Conservation (phyloP, 2,888 invertebrate genomes). For the Odontomyia ornata region DNA sequence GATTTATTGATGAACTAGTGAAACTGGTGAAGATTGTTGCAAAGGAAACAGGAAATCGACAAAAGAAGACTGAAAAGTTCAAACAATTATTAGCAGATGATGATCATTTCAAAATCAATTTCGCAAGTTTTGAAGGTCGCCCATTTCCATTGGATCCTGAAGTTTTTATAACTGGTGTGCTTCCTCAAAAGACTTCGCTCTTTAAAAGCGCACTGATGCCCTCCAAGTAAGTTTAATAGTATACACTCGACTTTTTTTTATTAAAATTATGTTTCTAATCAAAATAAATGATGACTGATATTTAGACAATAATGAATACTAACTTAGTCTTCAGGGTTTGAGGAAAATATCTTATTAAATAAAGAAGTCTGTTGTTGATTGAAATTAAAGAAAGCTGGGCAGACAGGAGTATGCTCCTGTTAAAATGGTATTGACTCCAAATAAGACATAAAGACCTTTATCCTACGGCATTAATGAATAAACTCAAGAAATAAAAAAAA, state of each 20-base stretch:
- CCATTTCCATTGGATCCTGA: slow-evolving; percentile 95
- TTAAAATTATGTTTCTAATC: not conserved
- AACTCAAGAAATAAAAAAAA: no score
- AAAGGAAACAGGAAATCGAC: slow-evolving; percentile 89
- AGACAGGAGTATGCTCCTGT: no score
- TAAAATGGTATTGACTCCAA: no score
- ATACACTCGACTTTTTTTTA: not conserved
- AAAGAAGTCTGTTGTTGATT: no score
- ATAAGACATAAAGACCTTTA: no score
- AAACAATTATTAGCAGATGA: slow-evolving; percentile 84
- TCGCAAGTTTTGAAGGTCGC: slow-evolving; percentile 89
- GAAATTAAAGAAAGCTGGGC: no score
- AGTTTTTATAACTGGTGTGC: slow-evolving; percentile 85
- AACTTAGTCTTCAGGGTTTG: no score
- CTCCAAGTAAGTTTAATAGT: slow-evolving; percentile 68
- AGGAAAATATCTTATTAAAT: no score
- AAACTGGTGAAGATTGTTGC: slow-evolving; percentile 87
- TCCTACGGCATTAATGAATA: no score
- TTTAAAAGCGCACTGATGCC: slow-evolving; percentile 99
- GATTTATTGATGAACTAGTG: slow-evolving; percentile 91
- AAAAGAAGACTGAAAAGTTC: slow-evolving; percentile 89
- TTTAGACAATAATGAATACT: no score
- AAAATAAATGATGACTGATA: not conserved
- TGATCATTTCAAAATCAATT: slow-evolving; percentile 84
- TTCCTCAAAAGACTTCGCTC: slow-evolving; percentile 87